Evolutionary conservation across 2,113 vertebrate genomes (phyloP).

Genomic region (Lanius ludovicianus): DNA sequence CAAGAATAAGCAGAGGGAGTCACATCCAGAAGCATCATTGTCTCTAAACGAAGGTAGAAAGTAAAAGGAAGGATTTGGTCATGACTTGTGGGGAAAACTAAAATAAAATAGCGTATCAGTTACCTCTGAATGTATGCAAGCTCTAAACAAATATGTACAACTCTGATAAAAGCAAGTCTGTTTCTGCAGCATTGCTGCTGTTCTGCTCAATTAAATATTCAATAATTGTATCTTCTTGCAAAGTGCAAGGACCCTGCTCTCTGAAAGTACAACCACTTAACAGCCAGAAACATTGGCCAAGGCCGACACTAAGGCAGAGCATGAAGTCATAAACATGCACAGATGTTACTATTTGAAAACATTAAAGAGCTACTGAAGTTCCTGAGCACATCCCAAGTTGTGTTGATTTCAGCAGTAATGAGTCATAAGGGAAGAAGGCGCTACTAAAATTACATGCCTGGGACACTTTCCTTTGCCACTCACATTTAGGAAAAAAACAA

Average conservation of each 20-base stretch:
- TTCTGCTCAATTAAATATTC: not conserved
- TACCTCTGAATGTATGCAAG: not conserved
- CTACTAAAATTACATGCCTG: conserved; percentile 39
- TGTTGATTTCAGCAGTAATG: conserved; percentile 55
- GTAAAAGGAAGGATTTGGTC: not conserved
- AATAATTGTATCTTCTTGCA: not conserved
- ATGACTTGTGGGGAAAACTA: not conserved
- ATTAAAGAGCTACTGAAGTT: conserved; percentile 39
- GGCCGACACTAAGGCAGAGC: not conserved
- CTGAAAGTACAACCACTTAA: not conserved
- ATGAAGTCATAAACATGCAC: conserved; percentile 46
- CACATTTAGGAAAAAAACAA: not conserved
- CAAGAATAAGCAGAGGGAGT: not conserved
- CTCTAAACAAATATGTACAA: not conserved
- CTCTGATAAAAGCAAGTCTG: not conserved
- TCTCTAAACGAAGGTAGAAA: not conserved
- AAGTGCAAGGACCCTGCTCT: not conserved
- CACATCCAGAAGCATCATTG: not conserved
- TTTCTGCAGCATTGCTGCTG: not conserved
- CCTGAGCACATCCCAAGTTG: conserved; percentile 30
- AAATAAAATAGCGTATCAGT: fast-evolving
- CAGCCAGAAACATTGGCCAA: not conserved
- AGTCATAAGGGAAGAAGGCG: conserved; percentile 54
- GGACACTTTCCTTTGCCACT: conserved; percentile 16
- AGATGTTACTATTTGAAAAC: conserved; percentile 62